A percentile compares a stretch with the other conserved stretches of the same genome.
Evolutionary conservation across 23 tunicate genomes (phyloP).

Genomic region (Trididemnum miniatum): DNA sequence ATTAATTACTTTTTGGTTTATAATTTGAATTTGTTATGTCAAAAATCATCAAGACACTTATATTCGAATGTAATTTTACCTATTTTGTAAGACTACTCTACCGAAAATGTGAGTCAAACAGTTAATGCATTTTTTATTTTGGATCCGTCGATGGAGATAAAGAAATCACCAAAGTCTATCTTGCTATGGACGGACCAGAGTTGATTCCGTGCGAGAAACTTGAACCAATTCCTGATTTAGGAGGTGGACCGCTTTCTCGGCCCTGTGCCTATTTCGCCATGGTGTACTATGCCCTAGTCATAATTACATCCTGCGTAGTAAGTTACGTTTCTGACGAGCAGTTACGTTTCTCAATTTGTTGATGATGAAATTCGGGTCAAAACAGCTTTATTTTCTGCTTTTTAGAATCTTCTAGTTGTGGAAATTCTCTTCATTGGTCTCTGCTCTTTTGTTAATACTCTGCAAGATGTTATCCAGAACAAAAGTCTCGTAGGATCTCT

Average conservation of each 20-base stretch:
- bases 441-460: conserved; percentile 31
- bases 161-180: neutral
- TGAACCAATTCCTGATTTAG: conserved; percentile 43
- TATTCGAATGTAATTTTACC: no score
- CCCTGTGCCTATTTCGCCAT: conserved; percentile 54
- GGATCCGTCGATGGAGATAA: neutral
- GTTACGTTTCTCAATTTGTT: neutral
- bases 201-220: conserved; percentile 88
- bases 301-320: neutral
- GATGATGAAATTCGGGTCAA: conserved; percentile 59
- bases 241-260: conserved; percentile 45
- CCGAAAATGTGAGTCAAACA: no score
- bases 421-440: conserved; percentile 37
- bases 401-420: conserved; percentile 44
- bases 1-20: no score
- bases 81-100: no score
- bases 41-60: no score
- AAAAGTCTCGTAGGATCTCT: neutral
- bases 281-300: conserved; percentile 40
- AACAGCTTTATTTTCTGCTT: conserved; percentile 34
- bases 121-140: no score
- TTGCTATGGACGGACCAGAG: conserved; percentile 70
- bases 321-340: conserved; percentile 29
- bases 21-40: no score
- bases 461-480: neutral